These are phyloP conservation scores for Neopipo cinnamomea DNA, from an alignment of 2,113 vertebrate species.

Conservation along the genomic window DNA sequence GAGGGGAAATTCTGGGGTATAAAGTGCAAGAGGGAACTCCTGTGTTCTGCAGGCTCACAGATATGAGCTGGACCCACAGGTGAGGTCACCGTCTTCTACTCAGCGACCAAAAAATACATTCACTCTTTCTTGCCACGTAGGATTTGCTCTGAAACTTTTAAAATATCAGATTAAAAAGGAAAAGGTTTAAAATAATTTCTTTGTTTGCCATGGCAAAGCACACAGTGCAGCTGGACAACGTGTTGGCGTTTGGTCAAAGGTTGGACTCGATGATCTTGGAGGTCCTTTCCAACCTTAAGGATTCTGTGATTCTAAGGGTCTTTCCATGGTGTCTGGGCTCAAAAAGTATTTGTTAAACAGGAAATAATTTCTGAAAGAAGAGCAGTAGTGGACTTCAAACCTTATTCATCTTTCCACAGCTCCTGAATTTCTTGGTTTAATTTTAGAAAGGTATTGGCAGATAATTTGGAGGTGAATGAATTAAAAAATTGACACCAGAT, in stretches of 20 bases:
- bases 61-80: not conserved
- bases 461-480: not conserved
- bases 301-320: not conserved
- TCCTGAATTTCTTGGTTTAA: not conserved
- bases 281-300: not conserved
- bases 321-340: not conserved
- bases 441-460: not conserved
- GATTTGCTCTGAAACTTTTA: not conserved
- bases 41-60: not conserved
- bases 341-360: not conserved
- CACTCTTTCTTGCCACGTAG: not conserved
- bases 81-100: not conserved
- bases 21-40: not conserved
- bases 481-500: not conserved
- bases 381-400: not conserved
- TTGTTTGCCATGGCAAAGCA: not conserved
- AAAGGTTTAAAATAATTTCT: not conserved
- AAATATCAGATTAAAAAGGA: not conserved
- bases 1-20: not conserved
- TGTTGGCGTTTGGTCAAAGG: not conserved
- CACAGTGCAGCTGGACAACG: fast-evolving
- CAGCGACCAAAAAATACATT: not conserved
- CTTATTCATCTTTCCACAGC: not conserved
- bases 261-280: fast-evolving
- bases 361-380: not conserved